phyloP scores from a whole-genome alignment of 2,797 vertebrate species.

The Kryptolebias ocellatus region DNA sequence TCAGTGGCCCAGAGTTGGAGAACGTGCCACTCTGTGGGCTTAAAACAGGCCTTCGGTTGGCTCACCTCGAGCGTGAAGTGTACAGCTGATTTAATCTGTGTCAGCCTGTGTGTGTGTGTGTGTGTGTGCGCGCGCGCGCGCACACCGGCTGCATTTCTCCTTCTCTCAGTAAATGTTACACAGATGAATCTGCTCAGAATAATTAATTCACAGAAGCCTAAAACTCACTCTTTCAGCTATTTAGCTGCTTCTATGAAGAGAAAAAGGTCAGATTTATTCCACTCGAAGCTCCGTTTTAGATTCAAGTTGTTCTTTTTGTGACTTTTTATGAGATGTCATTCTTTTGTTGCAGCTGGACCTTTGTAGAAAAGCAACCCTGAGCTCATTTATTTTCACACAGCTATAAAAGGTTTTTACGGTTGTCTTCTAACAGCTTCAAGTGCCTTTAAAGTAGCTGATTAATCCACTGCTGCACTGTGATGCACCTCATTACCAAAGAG shows the following conservation, averaged over 20 bases:
- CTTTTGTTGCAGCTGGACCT: too few relatives aligned
- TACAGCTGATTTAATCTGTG: constrained; percentile 2
- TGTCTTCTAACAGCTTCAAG: background rate
- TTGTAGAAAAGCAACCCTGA: too few relatives aligned
- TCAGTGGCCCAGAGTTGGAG: background rate
- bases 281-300: too few relatives aligned
- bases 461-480: background rate
- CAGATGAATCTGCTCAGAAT: constrained; percentile 36
- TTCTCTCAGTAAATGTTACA: constrained; percentile 35
- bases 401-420: background rate
- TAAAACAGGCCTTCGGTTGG: background rate
- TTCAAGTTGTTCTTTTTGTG: too few relatives aligned
- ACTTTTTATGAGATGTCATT: too few relatives aligned
- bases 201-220: constrained; percentile 23
- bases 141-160: background rate
- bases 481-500: background rate
- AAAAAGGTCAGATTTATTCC: background rate
- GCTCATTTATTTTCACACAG: too few relatives aligned
- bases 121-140: background rate
- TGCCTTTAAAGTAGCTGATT: constrained; percentile 1
- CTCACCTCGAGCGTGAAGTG: constrained; percentile 4
- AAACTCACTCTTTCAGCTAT: constrained; percentile 8
- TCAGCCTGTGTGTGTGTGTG: constrained; percentile 6
- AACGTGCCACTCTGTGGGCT: background rate
- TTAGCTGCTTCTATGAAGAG: constrained; percentile 1